Base-by-base conservation (phyloP, 2,888 invertebrate species). In the Cartodere bifasciata region DNA sequence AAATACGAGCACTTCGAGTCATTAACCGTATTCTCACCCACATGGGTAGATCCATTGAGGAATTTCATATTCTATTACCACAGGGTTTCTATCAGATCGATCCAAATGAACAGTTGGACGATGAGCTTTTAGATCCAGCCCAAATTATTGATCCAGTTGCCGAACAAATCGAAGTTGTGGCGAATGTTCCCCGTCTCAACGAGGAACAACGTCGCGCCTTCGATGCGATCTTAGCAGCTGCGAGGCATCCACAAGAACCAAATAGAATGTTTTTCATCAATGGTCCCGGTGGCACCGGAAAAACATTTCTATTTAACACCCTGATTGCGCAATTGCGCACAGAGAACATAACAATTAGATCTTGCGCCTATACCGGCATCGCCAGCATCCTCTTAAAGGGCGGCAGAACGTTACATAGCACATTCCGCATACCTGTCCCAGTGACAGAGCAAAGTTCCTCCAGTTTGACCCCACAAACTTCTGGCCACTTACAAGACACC, bases 241-340 rank as follows among this genome's bases (percentile, higher is more conserved):
- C 6, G 9, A 6, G 6, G 7, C 9, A 10, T 9, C 11, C 24
- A 6, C 6, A 24, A 7, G 24, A 24, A 6, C 6, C 6, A 9
- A 24, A 11, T 9, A 7, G 11, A n/a, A 6, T 24, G 10, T 24
- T 24, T 24, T 24, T 24, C 24, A 13, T 58, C 4, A 58, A 61
- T 42, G 59, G 55, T 9, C 55, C 59, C 2, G 58, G 56, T 4
- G 61, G 59, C 10, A 51, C 55, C 11, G 60, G 57, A 2, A 62
- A 62, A 43, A 61, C 58, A 2, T 59, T 44, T 34, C 32, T 59
- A 2, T 55, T 52, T 31, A 44, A 42, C 23, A 43, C 45, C 5
- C 22, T 51, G 4, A 25, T 25, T 30, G 34, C 13, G 24, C 34
- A 26, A 38, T 38, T 35, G 11, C 36, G 21, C 2, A 14, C 10